These are phyloP conservation scores for Hypocryptadius cinnamomeus DNA, from an alignment of 2,113 vertebrate genomes.

Conservation along the genomic window DNA sequence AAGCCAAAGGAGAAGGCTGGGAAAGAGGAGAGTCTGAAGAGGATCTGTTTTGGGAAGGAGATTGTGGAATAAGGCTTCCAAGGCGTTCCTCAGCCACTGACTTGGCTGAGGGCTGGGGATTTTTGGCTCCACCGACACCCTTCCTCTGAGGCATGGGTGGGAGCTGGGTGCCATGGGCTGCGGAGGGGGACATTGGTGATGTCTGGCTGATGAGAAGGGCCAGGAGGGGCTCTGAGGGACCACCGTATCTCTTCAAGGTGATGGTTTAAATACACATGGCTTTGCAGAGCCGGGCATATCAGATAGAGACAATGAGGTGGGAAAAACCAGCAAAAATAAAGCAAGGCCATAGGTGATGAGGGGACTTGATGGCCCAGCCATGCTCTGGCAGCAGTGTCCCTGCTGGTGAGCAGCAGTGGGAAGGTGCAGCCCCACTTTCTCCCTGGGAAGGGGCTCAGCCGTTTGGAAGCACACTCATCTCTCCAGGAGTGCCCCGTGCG, in stretches of 20 bases:
- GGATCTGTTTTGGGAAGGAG: neutral
- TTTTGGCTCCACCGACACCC: accelerated
- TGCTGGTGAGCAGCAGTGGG: neutral
- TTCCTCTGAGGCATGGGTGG: accelerated
- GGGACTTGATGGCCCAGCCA: too few species aligned
- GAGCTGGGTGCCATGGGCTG: neutral
- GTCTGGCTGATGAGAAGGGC: neutral
- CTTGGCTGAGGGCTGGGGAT: neutral
- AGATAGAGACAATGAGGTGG: neutral
- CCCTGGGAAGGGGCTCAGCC: neutral
- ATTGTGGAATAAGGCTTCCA: neutral
- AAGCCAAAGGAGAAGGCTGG: neutral
- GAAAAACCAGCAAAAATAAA: neutral
- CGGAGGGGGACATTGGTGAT: neutral
- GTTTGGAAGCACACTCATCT: neutral
- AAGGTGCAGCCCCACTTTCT: neutral
- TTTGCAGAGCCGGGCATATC: accelerated
- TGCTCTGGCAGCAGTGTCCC: neutral
- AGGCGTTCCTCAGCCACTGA: neutral
- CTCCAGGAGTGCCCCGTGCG: accelerated
- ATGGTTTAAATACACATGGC: neutral
- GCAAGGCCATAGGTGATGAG: neutral
- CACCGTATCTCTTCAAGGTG: accelerated
- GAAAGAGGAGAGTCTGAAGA: neutral
- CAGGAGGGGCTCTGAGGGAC: neutral